Conservation (phyloP, 1,140 invertebrate genomes). For the Liolophura sinensis region DNA sequence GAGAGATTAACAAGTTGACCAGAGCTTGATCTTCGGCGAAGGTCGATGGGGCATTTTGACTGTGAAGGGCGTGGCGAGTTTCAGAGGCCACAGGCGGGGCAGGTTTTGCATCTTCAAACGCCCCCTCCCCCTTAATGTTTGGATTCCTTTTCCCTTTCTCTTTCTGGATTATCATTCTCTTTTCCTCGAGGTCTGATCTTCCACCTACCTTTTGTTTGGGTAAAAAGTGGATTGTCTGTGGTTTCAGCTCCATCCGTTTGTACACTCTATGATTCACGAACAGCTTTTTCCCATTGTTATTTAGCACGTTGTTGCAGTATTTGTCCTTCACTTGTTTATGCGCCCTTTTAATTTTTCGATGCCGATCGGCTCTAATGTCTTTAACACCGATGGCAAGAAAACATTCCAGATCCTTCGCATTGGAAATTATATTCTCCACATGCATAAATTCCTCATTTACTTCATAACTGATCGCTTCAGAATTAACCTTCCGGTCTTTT, state of each 20-base stretch:
- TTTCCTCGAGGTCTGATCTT: slow-evolving; percentile 11
- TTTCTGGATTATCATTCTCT: slow-evolving; percentile 9
- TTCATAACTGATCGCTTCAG: slow-evolving; percentile 17
- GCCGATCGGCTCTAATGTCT: slow-evolving; percentile 26
- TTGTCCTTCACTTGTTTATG: slow-evolving; percentile 43
- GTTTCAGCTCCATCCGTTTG: slow-evolving; percentile 36
- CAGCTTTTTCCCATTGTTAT: slow-evolving; percentile 42
- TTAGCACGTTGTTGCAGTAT: slow-evolving; percentile 36
- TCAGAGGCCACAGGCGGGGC: background rate
- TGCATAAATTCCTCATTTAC: slow-evolving; percentile 11
- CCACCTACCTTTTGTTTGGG: slow-evolving; percentile 7
- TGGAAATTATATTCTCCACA: slow-evolving; percentile 20
- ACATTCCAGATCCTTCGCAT: slow-evolving; percentile 17
- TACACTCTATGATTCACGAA: slow-evolving; percentile 44
- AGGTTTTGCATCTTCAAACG: background rate
- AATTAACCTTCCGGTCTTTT: slow-evolving; percentile 12
- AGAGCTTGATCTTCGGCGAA: slow-evolving; percentile 25
- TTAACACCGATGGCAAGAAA: slow-evolving; percentile 17
- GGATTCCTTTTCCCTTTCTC: slow-evolving; percentile 11
- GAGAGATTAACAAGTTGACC: slow-evolving; percentile 32
- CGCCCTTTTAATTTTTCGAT: slow-evolving; percentile 37
- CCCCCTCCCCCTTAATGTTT: background rate
- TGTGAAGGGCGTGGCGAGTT: slow-evolving; percentile 23
- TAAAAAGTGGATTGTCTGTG: slow-evolving; percentile 19
- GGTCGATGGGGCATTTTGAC: slow-evolving; percentile 25